Percentiles rank a stretch among this genome's conserved stretches.
Evolutionary conservation across 2,113 vertebrate genomes (phyloP).

Genomic region (Butorides virescens): DNA sequence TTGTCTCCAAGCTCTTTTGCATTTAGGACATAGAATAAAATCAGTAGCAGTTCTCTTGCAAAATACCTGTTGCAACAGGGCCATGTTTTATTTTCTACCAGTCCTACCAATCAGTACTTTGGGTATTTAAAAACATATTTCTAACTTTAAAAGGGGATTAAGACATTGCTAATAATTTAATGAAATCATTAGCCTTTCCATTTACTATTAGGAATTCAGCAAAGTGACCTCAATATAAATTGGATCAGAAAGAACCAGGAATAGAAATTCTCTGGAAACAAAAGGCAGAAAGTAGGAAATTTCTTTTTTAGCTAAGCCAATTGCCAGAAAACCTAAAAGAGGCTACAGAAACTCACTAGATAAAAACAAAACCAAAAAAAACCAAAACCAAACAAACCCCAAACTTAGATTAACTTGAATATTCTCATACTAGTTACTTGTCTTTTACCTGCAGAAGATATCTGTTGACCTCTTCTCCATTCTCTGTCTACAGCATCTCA

Average conservation of each 20-base stretch:
- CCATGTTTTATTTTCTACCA: not conserved
- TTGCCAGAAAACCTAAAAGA: not conserved
- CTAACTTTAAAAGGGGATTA: not conserved
- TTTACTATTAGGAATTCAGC: not conserved
- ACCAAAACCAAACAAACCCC: too few species aligned
- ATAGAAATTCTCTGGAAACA: not conserved
- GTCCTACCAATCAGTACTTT: not conserved
- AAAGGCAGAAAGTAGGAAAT: not conserved
- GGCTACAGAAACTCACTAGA: not conserved
- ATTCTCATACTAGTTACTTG: not conserved
- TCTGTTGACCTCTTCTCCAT: not conserved
- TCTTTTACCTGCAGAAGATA: not conserved
- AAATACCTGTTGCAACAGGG: not conserved
- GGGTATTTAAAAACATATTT: not conserved
- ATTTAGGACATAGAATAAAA: constrained; percentile 24
- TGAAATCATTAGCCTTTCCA: not conserved
- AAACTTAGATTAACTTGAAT: not conserved
- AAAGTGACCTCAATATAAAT: not conserved
- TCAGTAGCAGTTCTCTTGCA: not conserved
- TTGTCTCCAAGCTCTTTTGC: not conserved
- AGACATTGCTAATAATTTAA: not conserved
- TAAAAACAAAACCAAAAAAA: not conserved
- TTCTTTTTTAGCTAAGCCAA: not conserved
- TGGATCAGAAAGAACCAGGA: not conserved
- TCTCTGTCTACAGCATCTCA: not conserved